Evolutionary conservation across 2,888 invertebrate species (phyloP), one percentile per base, ranked within the genome.

Genomic region (Acleris emargana): DNA sequence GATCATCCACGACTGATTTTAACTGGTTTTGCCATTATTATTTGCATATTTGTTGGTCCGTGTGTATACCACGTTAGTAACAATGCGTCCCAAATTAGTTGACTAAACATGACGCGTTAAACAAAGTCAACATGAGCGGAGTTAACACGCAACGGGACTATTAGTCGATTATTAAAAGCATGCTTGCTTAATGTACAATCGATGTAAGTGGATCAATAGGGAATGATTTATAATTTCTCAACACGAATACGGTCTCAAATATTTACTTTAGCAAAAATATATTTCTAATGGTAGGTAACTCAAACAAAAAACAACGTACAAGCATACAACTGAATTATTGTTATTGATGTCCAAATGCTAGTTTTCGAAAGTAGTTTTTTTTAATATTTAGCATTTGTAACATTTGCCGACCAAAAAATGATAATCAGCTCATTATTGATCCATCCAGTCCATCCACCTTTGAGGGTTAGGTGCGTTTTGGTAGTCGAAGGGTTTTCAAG

Each of bases 111-210:
- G 62, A 58, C 69, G 70, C 69, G 71, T 69, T 71, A 72, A 72
- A 72, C 72, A 76, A 80, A 82, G 75, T 75, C 74, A 75, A 78
- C 73, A 72, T 71, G 71, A 73, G 76, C 71, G 76, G 76, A 45
- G 45, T 45, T 75, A 76, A 71, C 87, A 88, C 87, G 88, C 88
- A 74, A 88, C 77, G 66, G 70, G 72, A 76, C 86, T 81, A 87
- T 88, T 88, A 85, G 82, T 79, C 74, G 75, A 77, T 83, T 83
- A 84, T 86, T 83, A 85, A 86, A 85, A 79, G 80, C 81, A 80
- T 84, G 82, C 82, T 83, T 84, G 82, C 82, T 83, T 84, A 82
- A 87, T 82, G 79, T 76, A 75, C 77, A 83, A 82, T 84, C 85
- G 83, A 87, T 85, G 77, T 78, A 76, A 80, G 74, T 76, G 82